Evolutionary conservation across 2,888 invertebrate species (phyloP).

Genomic region (Tuta absoluta): DNA sequence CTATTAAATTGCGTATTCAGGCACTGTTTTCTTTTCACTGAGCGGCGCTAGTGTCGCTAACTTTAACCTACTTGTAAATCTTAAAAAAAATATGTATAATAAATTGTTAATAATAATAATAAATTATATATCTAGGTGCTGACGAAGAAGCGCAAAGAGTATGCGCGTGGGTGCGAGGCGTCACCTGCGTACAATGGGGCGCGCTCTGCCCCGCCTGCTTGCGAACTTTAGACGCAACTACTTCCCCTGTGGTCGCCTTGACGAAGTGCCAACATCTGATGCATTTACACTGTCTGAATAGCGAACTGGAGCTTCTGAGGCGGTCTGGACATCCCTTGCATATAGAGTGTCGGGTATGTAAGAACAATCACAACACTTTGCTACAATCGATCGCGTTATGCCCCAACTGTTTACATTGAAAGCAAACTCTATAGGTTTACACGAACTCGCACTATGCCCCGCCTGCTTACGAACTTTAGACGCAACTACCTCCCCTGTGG

Average conservation of each 20-base stretch:
- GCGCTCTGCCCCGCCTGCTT: constrained; percentile 88
- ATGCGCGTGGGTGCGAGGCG: constrained; percentile 84
- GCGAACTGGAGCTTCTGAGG: constrained; percentile 76
- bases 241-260: constrained; percentile 85
- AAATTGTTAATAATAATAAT: too few relatives aligned
- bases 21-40: too few relatives aligned
- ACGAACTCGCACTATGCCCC: too few relatives aligned
- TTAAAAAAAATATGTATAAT: too few relatives aligned
- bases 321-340: constrained; percentile 26
- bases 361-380: neutral
- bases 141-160: constrained; percentile 28
- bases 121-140: neutral
- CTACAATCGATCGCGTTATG: neutral
- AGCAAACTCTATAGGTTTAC: too few relatives aligned
- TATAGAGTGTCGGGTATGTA: constrained; percentile 18
- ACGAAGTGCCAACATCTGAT: constrained; percentile 88
- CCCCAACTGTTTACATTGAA: neutral
- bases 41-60: too few relatives aligned
- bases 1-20: too few relatives aligned
- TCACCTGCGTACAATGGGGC: constrained; percentile 84
- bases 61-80: too few relatives aligned
- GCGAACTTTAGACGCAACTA: constrained; percentile 80
- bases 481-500: too few relatives aligned
- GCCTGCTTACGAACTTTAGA: too few relatives aligned
- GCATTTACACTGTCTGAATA: constrained; percentile 90